Evolutionary conservation across 2,888 invertebrate species (phyloP).

Genomic region (Nephrotoma appendiculata): DNA sequence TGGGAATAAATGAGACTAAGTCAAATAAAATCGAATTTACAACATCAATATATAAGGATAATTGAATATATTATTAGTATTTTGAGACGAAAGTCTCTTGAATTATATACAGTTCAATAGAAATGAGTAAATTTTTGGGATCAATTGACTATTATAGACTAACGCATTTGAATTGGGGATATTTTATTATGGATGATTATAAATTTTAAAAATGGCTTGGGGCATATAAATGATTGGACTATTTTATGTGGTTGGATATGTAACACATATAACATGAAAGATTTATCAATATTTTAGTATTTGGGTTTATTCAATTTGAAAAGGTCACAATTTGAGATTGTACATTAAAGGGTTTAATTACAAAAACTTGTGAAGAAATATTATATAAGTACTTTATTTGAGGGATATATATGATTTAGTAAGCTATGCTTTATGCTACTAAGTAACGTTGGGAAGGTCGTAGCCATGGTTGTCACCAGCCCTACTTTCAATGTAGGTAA

Average conservation of each 20-base stretch:
- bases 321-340: too few relatives aligned
- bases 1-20: not conserved
- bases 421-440: too few relatives aligned
- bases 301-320: too few relatives aligned
- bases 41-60: not conserved
- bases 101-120: not conserved
- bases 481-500: too few relatives aligned
- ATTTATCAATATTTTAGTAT: too few relatives aligned
- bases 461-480: too few relatives aligned
- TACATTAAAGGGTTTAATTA: too few relatives aligned
- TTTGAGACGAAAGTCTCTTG: not conserved
- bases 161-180: not conserved
- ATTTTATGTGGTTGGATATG: not conserved
- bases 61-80: not conserved
- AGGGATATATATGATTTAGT: too few relatives aligned
- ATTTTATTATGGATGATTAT: not conserved
- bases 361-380: too few relatives aligned
- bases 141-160: not conserved
- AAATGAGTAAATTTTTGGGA: not conserved
- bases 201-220: not conserved
- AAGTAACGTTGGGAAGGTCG: too few relatives aligned
- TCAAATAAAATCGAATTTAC: not conserved
- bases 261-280: too few relatives aligned
- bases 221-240: not conserved
- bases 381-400: too few relatives aligned